Conservation (phyloP, 92 coral and sea anemone genomes). For the Micromussa lordhowensis region DNA sequence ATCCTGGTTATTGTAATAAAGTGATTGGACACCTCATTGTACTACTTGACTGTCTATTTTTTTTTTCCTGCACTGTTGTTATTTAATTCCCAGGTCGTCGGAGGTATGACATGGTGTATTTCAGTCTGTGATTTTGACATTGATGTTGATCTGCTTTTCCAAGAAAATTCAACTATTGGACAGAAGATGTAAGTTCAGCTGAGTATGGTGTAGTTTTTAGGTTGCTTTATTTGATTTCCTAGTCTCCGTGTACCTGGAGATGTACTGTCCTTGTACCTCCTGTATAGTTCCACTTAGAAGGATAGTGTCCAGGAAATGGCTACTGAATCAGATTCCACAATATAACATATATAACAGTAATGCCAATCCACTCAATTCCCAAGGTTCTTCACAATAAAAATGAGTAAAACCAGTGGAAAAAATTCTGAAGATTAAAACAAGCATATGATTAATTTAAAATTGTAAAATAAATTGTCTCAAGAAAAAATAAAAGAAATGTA, state of each 20-base stretch:
- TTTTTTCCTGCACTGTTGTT: not conserved
- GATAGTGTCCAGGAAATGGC: not conserved
- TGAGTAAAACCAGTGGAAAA: too few relatives aligned
- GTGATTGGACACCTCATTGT: not conserved
- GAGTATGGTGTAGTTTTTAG: too few relatives aligned
- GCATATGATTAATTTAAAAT: too few relatives aligned
- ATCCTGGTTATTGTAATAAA: not conserved
- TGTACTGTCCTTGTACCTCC: too few relatives aligned
- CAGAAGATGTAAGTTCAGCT: slow-evolving; percentile 88
- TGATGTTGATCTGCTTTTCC: slow-evolving; percentile 95
- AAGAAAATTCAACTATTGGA: slow-evolving; percentile 99
- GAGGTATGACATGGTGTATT: slow-evolving; percentile 99
- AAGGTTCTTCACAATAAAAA: too few relatives aligned
- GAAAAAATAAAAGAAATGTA: too few relatives aligned
- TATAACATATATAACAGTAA: too few relatives aligned
- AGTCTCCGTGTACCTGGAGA: not conserved
- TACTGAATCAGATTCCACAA: not conserved
- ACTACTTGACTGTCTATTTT: not conserved
- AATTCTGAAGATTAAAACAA: too few relatives aligned
- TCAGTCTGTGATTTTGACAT: slow-evolving; percentile 97
- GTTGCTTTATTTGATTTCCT: too few relatives aligned
- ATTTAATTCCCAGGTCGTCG: slow-evolving; percentile 81
- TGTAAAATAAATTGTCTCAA: too few relatives aligned
- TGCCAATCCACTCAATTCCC: too few relatives aligned
- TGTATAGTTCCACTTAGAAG: not conserved